Evolutionary conservation across 2,888 invertebrate genomes (phyloP).

Genomic region (Tenthredo notha): DNA sequence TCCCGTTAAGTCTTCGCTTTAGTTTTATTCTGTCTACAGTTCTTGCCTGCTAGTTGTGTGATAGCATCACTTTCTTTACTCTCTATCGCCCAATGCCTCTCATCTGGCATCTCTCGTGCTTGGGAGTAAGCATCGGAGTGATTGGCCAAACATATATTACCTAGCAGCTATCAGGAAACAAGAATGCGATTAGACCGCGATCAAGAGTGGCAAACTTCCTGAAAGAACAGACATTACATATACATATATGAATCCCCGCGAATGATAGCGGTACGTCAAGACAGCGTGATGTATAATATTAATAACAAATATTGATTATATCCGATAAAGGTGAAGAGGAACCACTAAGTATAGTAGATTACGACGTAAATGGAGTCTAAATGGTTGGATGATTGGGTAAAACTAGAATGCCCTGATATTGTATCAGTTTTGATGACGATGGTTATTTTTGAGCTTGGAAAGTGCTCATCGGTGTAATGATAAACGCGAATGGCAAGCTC

Average conservation of each 20-base stretch:
- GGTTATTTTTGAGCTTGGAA: background rate
- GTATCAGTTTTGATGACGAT: background rate
- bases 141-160: background rate
- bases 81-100: background rate
- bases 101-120: background rate
- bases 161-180: background rate
- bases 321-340: background rate
- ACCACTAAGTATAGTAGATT: background rate
- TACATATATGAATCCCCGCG: background rate
- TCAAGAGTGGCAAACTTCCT: background rate
- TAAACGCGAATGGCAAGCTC: background rate
- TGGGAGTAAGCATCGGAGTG: background rate
- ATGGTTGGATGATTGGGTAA: background rate
- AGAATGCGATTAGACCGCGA: background rate
- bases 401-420: background rate
- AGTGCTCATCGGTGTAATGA: background rate
- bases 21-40: conserved; percentile 35
- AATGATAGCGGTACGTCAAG: background rate
- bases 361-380: background rate
- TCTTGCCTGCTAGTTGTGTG: conserved; percentile 17
- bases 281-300: background rate
- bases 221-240: background rate
- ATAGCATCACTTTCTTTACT: conserved; percentile 19
- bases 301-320: background rate
- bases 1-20: conserved; percentile 22